A percentile compares a stretch with the other conserved stretches of the same genome.
Conservation (phyloP, 2,797 vertebrate species). For the Pantherophis vulpinus region DNA sequence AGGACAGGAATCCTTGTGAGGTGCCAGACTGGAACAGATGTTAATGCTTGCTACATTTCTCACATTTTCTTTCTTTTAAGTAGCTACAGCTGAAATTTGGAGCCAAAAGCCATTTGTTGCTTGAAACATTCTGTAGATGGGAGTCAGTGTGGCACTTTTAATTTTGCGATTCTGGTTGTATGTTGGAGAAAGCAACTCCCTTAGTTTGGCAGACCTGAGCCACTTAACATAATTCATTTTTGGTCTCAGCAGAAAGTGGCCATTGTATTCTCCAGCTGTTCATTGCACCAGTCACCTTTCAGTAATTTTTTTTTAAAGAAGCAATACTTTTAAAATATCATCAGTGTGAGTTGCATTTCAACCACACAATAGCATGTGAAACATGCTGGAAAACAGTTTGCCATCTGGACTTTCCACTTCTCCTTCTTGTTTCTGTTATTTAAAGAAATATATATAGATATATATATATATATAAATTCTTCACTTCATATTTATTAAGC, state of each 20-base stretch:
- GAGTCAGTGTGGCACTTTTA: background rate
- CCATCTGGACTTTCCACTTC: conserved; percentile 86
- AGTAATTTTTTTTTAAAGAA: conserved; percentile 31
- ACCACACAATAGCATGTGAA: conserved; percentile 64
- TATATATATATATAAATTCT: conserved; percentile 31
- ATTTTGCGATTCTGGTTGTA: background rate
- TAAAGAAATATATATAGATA: conserved; percentile 59
- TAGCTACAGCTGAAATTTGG: conserved; percentile 35
- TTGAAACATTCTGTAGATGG: background rate
- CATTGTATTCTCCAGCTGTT: conserved; percentile 33
- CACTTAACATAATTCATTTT: background rate
- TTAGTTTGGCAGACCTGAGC: background rate
- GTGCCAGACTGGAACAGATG: conserved; percentile 19
- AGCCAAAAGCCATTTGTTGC: background rate
- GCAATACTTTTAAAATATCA: conserved; percentile 41
- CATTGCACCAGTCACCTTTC: conserved; percentile 35
- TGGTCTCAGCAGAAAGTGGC: conserved; percentile 32
- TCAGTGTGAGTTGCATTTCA: conserved; percentile 44
- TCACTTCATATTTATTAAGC: conserved; percentile 78
- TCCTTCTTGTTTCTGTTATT: conserved; percentile 68
- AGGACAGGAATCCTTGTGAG: conserved; percentile 28
- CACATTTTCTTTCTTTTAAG: conserved; percentile 45
- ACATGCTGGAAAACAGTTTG: conserved; percentile 92
- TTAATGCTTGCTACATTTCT: conserved; percentile 21
- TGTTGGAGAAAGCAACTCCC: rapidly evolving